Percentiles rank a stretch among this genome's conserved stretches.
Conservation (phyloP, 2,797 vertebrate species). For the Lepilemur ruficaudatus region DNA sequence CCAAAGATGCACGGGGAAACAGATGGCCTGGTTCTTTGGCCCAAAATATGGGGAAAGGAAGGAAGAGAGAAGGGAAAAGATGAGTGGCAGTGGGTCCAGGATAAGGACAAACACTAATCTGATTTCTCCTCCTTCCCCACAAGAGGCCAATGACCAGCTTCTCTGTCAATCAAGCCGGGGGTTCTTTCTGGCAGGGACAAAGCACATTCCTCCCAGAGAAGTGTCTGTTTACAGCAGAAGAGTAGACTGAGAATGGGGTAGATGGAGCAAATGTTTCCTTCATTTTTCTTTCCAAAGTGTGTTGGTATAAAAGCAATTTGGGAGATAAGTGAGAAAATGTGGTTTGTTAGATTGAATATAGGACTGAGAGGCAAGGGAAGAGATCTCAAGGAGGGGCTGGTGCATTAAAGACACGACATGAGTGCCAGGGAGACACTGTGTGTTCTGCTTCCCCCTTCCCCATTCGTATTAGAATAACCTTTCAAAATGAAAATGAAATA, state of each 20-base stretch:
- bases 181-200: not conserved
- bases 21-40: not conserved
- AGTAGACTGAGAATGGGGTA: not conserved
- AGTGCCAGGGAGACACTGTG: not conserved
- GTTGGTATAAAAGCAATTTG: conserved; percentile 12
- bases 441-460: not conserved
- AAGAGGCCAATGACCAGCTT: not conserved
- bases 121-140: not conserved
- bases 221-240: not conserved
- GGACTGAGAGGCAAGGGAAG: not conserved
- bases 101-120: not conserved
- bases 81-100: not conserved
- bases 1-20: not conserved
- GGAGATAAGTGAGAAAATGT: conserved; percentile 34
- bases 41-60: not conserved
- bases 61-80: not conserved
- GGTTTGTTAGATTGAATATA: conserved; percentile 10
- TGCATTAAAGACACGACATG: not conserved
- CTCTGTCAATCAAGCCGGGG: not conserved
- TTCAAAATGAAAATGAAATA: conserved; percentile 73
- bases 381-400: not conserved
- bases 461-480: conserved; percentile 63
- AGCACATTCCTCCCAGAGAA: not conserved
- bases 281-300: conserved; percentile 25
- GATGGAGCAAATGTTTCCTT: not conserved